These are phyloP conservation scores for Hipparchia semele DNA, from an alignment of 2,888 invertebrate genomes.

Conservation along the genomic window DNA sequence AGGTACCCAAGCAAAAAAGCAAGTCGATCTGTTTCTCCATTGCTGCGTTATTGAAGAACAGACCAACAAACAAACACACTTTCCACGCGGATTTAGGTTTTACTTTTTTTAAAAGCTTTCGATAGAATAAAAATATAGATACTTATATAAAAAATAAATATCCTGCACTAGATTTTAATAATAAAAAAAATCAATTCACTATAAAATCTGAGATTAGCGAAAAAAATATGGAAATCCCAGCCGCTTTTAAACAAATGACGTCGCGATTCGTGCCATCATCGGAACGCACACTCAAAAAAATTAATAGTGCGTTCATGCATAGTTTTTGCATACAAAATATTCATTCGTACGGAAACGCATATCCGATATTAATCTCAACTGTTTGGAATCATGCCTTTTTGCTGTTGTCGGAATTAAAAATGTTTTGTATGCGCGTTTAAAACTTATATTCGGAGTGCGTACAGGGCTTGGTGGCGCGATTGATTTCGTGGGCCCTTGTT, in stretches of 20 bases:
- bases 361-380: constrained; percentile 46
- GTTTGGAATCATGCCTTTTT: constrained; percentile 40
- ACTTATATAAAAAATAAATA: background rate
- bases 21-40: no score
- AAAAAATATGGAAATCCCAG: constrained; percentile 32
- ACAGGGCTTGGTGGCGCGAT: constrained; percentile 11
- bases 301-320: constrained; percentile 44
- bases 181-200: constrained; percentile 19
- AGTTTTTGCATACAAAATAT: constrained; percentile 44
- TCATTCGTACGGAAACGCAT: constrained; percentile 44
- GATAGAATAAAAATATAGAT: no score
- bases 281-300: constrained; percentile 44
- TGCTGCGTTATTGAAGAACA: no score
- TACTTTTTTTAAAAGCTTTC: no score
- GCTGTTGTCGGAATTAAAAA: constrained; percentile 41
- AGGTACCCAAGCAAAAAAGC: no score
- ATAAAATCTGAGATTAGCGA: constrained; percentile 26
- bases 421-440: constrained; percentile 39
- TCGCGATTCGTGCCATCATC: constrained; percentile 31
- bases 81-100: no score
- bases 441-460: constrained; percentile 32
- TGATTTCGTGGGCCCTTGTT: constrained; percentile 29
- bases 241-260: constrained; percentile 42
- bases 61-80: no score
- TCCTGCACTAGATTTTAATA: background rate